A percentile compares a stretch with the other conserved stretches of the same genome.
These are phyloP conservation scores for Pelmatolapia mariae DNA, from an alignment of 2,113 vertebrate genomes.

Conservation along the genomic window DNA sequence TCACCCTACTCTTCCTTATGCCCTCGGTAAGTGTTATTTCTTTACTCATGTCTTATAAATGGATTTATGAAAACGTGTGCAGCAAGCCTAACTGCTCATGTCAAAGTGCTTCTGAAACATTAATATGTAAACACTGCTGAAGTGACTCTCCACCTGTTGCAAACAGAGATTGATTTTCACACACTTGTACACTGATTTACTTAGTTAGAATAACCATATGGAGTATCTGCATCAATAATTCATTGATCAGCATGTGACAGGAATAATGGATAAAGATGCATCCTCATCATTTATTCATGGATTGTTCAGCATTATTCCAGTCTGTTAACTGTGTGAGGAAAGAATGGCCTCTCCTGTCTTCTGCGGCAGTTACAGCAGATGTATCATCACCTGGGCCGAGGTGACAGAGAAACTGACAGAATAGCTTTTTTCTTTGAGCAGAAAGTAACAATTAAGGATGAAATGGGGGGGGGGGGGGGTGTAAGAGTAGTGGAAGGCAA, in stretches of 20 bases:
- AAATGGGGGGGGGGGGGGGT: rapidly evolving
- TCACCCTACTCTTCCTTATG: constrained; percentile 15
- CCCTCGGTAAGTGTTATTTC: constrained; percentile 19
- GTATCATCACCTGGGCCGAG: not conserved
- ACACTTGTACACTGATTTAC: not conserved
- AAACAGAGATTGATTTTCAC: not conserved
- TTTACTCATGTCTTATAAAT: not conserved
- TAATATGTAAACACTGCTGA: not conserved
- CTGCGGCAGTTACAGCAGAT: not conserved
- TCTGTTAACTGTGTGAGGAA: not conserved
- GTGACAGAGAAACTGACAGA: not conserved
- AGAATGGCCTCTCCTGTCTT: not conserved
- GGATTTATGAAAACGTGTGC: not conserved
- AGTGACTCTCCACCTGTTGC: not conserved
- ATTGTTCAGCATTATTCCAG: not conserved
- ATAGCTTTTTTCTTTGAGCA: not conserved
- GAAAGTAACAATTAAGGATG: not conserved
- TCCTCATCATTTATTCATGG: constrained; percentile 30
- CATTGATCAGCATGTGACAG: not conserved
- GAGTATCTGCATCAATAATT: constrained; percentile 26
- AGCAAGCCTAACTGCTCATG: not conserved
- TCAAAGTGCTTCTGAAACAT: not conserved
- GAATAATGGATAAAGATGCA: not conserved
- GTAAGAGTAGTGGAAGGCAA: not conserved
- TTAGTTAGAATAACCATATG: not conserved